These are phyloP conservation scores for Stenoptilia bipunctidactyla DNA, from an alignment of 2,888 invertebrate species.

Conservation along the genomic window DNA sequence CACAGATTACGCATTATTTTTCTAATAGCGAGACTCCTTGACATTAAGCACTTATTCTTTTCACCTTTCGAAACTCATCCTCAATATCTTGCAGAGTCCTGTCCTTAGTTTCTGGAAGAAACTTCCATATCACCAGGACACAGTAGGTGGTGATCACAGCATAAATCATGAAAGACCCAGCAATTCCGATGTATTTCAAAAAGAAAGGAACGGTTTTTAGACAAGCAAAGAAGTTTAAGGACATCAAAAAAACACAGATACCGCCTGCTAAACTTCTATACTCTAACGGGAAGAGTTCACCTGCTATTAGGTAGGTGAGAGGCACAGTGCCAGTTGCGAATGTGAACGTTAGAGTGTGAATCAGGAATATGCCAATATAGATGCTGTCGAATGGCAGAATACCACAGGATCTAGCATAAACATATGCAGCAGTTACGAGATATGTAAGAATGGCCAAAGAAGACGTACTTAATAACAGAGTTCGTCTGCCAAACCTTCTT, in stretches of 20 bases:
- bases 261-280: constrained; percentile 69
- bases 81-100: constrained; percentile 16
- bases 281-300: constrained; percentile 74
- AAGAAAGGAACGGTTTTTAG: constrained; percentile 38
- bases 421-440: constrained; percentile 28
- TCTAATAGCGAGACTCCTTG: too few species aligned
- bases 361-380: constrained; percentile 28
- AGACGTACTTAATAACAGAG: constrained; percentile 30
- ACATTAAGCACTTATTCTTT: too few species aligned
- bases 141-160: constrained; percentile 33
- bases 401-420: constrained; percentile 24
- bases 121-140: constrained; percentile 29
- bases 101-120: constrained; percentile 35
- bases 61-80: constrained; percentile 18
- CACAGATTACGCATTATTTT: too few species aligned
- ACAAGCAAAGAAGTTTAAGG: constrained; percentile 34
- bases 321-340: constrained; percentile 71
- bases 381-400: constrained; percentile 31
- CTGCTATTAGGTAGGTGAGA: constrained; percentile 77
- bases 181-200: constrained; percentile 28
- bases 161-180: constrained; percentile 38
- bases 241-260: constrained; percentile 37
- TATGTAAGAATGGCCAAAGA: constrained; percentile 24
- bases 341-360: constrained; percentile 48
- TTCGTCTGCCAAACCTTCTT: constrained; percentile 30